A percentile compares a stretch with the other conserved stretches of the same genome.
These are phyloP conservation scores for Gambusia affinis DNA, from an alignment of 2,113 vertebrate species.

Conservation along the genomic window DNA sequence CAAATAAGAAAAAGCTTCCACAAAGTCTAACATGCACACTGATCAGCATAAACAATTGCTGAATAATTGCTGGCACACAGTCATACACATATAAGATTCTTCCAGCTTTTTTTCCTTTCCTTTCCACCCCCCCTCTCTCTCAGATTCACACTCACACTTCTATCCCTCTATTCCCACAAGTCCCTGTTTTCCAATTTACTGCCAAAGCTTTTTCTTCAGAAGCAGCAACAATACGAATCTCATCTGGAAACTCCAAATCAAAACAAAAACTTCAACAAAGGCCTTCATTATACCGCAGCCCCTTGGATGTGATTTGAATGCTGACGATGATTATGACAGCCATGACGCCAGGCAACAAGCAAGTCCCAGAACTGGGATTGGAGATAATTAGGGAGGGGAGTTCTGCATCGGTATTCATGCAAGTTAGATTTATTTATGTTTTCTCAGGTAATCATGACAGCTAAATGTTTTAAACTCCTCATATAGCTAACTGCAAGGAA, in stretches of 20 bases:
- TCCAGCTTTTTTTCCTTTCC: neutral
- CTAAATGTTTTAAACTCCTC: neutral
- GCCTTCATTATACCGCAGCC: conserved; percentile 46
- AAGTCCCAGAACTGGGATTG: neutral
- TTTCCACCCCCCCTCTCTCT: neutral
- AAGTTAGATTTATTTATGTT: neutral
- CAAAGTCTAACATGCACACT: conserved; percentile 22
- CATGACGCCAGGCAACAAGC: conserved; percentile 6
- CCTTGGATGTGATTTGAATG: conserved; percentile 32
- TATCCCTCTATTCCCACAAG: conserved; percentile 38
- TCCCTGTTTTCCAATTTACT: conserved; percentile 58
- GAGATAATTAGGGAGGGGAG: conserved; percentile 11
- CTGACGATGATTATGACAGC: conserved; percentile 24
- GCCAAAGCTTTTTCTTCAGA: conserved; percentile 65
- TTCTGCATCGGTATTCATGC: neutral
- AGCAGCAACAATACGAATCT: conserved; percentile 53
- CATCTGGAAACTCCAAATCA: conserved; percentile 46
- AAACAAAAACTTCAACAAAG: conserved; percentile 50
- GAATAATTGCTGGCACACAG: conserved; percentile 47
- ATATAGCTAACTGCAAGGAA: neutral
- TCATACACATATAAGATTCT: conserved; percentile 6
- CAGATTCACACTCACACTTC: conserved; percentile 20
- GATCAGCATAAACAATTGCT: conserved; percentile 45
- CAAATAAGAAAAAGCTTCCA: conserved; percentile 4
- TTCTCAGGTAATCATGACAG: neutral